Evolutionary conservation across 2,888 invertebrate genomes (phyloP).

Genomic region (Erebia aethiops): DNA sequence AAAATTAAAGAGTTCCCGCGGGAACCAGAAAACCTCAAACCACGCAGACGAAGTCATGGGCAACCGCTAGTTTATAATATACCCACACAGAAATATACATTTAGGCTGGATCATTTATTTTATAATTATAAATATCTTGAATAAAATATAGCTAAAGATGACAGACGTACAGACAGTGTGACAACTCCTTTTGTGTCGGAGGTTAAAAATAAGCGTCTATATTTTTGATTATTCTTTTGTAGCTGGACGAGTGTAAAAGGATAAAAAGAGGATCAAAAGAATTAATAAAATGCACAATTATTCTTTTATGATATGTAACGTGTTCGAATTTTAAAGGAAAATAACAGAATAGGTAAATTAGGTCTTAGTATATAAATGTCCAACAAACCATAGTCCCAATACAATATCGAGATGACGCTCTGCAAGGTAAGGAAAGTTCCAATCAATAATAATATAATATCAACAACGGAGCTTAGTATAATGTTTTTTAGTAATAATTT

Average conservation of each 20-base stretch:
- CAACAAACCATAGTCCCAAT: not conserved
- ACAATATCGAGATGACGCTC: slow-evolving; percentile 19
- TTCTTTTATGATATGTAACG: not conserved
- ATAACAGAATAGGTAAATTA: slow-evolving; percentile 33
- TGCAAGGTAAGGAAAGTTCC: slow-evolving; percentile 24
- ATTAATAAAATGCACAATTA: slow-evolving; percentile 8
- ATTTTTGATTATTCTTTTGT: not conserved
- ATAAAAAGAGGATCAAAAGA: slow-evolving; percentile 4
- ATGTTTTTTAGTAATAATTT: not conserved
- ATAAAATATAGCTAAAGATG: too few species aligned
- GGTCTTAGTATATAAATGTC: slow-evolving; percentile 29
- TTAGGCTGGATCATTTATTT: too few species aligned
- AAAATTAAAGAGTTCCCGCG: too few species aligned
- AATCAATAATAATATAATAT: not conserved
- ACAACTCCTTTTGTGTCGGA: not conserved
- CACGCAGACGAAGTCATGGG: too few species aligned
- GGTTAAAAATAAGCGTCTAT: too few species aligned
- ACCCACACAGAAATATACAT: too few species aligned
- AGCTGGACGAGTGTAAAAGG: not conserved
- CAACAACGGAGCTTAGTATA: not conserved
- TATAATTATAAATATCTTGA: too few species aligned
- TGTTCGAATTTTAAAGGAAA: slow-evolving; percentile 19
- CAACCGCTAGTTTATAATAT: too few species aligned
- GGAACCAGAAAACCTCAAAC: too few species aligned
- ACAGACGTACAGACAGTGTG: not conserved